Evolutionary conservation across 2,888 invertebrate genomes (phyloP), one percentile per base, ranked within the genome.

Genomic region (Dasypolia templi): DNA sequence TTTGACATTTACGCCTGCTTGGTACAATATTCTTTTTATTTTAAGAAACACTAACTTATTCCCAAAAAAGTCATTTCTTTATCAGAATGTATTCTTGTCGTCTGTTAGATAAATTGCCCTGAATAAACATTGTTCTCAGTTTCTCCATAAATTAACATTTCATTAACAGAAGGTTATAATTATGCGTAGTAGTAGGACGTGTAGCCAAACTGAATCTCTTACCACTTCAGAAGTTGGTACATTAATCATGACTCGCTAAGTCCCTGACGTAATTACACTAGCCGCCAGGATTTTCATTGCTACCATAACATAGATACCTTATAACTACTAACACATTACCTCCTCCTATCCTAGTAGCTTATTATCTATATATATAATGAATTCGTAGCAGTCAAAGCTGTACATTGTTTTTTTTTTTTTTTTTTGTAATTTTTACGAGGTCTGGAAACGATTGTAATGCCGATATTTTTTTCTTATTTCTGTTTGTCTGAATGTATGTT

Each of bases 221-320:
- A 71, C 81, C 75, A 77, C 75, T 83, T 77, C 46, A 65, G 44
- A 86, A 86, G 63, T 84, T 84, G 35, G 22, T 22, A 72, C 84
- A 81, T 84, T 84, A 84, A 84, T 83, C 73, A 83, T 64, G 61
- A 39, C 35, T 26, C 49, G 65, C 53, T 62, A 70, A 77, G 71
- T 74, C 81, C 72, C 70, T 56, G 64, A 75, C 49, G 65, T 80
- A 80, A 83, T 84, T 80, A 75, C 44, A 32, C 72, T 79, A 19
- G 39, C 53, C 62, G n/a, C 56, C 55, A 42, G 53, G 56, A 53
- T 64, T 75, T 66, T 58, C 69, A 75, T 72, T 83, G 75, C 79
- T 72, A 35, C 29, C n/a, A n/a, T n/a, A n/a, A n/a, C n/a, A n/a
- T n/a, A n/a, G n/a, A n/a, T n/a, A n/a, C n/a, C n/a, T n/a, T n/a